A percentile compares a stretch with the other conserved stretches of the same genome.
phyloP scores from a whole-genome alignment of 2,797 vertebrate species.

The Enteromius treurensis region DNA sequence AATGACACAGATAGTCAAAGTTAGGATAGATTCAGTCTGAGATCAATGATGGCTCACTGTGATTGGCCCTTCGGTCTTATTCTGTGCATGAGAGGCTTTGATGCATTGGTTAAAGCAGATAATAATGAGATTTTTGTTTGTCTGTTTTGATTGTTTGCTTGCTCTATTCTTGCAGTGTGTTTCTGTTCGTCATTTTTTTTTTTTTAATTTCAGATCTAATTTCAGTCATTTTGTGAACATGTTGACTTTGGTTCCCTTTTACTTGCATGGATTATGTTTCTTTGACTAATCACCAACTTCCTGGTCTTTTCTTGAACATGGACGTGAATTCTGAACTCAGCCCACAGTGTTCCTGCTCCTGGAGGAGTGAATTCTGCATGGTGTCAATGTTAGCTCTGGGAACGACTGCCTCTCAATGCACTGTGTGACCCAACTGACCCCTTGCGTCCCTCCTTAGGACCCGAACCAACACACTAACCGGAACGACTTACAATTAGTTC shows the following conservation, averaged over 20 bases:
- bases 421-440: constrained; percentile 37
- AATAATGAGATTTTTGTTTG: constrained; percentile 33
- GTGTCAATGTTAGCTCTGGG: constrained; percentile 58
- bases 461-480: constrained; percentile 23
- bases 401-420: constrained; percentile 45
- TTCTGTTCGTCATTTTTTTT: constrained; percentile 33
- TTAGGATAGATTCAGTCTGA: neutral
- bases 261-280: constrained; percentile 56
- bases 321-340: constrained; percentile 50
- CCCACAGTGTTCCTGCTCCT: constrained; percentile 47
- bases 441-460: constrained; percentile 44
- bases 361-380: constrained; percentile 51
- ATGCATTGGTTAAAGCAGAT: constrained; percentile 16
- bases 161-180: constrained; percentile 36
- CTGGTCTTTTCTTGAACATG: constrained; percentile 55
- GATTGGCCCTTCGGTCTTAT: neutral
- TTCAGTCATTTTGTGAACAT: constrained; percentile 38
- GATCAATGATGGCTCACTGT: neutral
- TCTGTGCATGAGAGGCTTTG: constrained; percentile 46
- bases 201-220: constrained; percentile 33
- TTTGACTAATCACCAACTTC: constrained; percentile 56
- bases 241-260: constrained; percentile 50
- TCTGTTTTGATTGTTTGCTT: constrained; percentile 31
- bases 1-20: neutral
- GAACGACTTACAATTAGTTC: constrained; percentile 64